phyloP scores from a whole-genome alignment of 2,888 invertebrate species.

The Globia sparganii region DNA sequence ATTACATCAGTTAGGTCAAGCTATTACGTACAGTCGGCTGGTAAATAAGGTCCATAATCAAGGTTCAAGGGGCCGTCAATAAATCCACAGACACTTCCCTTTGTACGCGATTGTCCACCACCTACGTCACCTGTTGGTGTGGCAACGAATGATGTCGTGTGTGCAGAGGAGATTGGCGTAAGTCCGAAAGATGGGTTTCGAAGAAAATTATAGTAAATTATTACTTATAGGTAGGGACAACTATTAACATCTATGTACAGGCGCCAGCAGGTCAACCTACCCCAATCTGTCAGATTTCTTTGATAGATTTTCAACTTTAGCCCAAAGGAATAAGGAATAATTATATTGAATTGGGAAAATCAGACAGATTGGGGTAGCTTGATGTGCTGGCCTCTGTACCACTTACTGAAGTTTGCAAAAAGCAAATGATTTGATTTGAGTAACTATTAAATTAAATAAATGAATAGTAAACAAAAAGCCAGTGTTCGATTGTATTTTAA shows the following conservation, averaged over 20 bases:
- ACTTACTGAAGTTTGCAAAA: too few relatives aligned
- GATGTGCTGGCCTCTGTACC: too few relatives aligned
- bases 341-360: too few relatives aligned
- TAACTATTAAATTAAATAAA: too few relatives aligned
- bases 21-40: slow-evolving; percentile 41
- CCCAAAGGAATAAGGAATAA: too few relatives aligned
- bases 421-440: too few relatives aligned
- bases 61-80: slow-evolving; percentile 63
- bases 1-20: slow-evolving; percentile 42
- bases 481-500: neutral
- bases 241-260: too few relatives aligned
- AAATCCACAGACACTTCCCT: slow-evolving; percentile 66
- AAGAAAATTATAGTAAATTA: neutral
- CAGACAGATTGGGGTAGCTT: too few relatives aligned
- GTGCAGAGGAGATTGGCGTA: slow-evolving; percentile 22
- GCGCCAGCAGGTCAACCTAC: too few relatives aligned
- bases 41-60: slow-evolving; percentile 65
- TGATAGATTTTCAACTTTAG: too few relatives aligned
- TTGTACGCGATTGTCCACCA: slow-evolving; percentile 63
- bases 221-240: too few relatives aligned
- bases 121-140: slow-evolving; percentile 64
- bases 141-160: slow-evolving; percentile 25
- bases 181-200: neutral
- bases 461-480: neutral
- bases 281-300: too few relatives aligned